Evolutionary conservation across 2,888 invertebrate genomes (phyloP), one percentile per base, ranked within the genome.

Genomic region (Cistogaster globosa): DNA sequence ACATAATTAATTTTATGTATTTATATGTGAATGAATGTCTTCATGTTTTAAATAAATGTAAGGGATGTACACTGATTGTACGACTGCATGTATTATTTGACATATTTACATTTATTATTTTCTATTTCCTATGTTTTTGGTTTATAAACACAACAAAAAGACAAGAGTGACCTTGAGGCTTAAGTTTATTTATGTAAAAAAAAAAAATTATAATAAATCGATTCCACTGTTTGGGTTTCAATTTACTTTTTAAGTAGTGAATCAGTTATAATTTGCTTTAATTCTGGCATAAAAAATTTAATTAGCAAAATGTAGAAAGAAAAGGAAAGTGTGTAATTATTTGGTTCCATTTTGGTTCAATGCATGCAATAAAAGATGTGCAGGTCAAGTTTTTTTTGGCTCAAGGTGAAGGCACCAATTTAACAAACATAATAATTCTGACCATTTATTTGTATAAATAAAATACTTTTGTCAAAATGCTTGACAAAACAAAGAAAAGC

Each of bases 241-340:
- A 78, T 78, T 71, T 53, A 78, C 60, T 69, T 26, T 67, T 57
- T 42, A 4, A 67, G 22, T 67, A 45, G 14, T 58, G 60, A 60
- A 18, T 77, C 48, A 69, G 53, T 53, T 77, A 32, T 18, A 36
- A 14, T 68, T 58, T 38, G 36, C 68, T 67, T 48, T 57, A 76
- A 36, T 57, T 76, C 12, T 42, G 38, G 4, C 42, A 42, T 55
- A 26, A 45, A 71, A n/a, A 58, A 32, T n/a, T 32, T 3, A 45
- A 58, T 7, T 58, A 58, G 26, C 22, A 18, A 48, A 38, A 7
- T 48, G 45, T 22, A 20, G 6, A 42, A 53, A 42, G 42, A 42
- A 63, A n/a, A 62, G 14, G 14, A 51, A 62, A 65, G 26, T 72
- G 48, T 62, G n/a, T 58, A 9, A 7, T 32, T 32, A 32, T 8